Evolutionary conservation across 2,113 vertebrate species (phyloP), one percentile per base, ranked within the genome.

Genomic region (Ariopsis seemanni): DNA sequence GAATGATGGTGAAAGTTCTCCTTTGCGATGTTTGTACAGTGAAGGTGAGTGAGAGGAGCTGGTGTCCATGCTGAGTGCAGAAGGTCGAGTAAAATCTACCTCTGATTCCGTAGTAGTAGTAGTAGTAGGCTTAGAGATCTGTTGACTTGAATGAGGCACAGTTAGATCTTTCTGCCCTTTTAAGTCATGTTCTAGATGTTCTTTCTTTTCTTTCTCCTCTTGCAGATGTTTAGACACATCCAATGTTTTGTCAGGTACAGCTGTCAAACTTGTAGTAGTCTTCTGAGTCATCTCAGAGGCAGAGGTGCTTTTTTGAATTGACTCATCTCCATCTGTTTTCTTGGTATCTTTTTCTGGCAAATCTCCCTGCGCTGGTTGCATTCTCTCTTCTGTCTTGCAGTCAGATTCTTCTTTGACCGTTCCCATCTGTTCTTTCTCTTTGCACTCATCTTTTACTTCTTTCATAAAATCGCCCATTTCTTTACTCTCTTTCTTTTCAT

Each of bases 1-100:
- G 91, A 99, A 99, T 0, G 98, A 98, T 4, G 98, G 98, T 2
- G 98, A 99, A 5, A 99, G 94, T 83, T 98, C 97, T 27, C 96
- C 97, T 92, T 96, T 97, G 65, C 92, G 93, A 60, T 96, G 96
- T 88, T 96, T 96, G 69, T 95, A 96, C 75, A 96, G 95, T 74
- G 93, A 93, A 0, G 95, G 94, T 12, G 96, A 95, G 88, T 93
- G 93, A 90, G 90, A 94, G 34, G 91, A 95, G 55, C 94, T 91
- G 87, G 93, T 91, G 81, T 92, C 94, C 48, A 94, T 92, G 87
- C 89, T 92, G 48, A 93, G 67, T 83, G 97, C 96, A 65, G 95
- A 94, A 69, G 96, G 96, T 57, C 90, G 94, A 87, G 93, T 94
- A 10, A 88, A 91, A 88, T 93, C 94, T 11, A 87, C 87, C 8